Base-by-base conservation (phyloP, 2,797 vertebrate genomes). In the Dipus sagitta region DNA sequence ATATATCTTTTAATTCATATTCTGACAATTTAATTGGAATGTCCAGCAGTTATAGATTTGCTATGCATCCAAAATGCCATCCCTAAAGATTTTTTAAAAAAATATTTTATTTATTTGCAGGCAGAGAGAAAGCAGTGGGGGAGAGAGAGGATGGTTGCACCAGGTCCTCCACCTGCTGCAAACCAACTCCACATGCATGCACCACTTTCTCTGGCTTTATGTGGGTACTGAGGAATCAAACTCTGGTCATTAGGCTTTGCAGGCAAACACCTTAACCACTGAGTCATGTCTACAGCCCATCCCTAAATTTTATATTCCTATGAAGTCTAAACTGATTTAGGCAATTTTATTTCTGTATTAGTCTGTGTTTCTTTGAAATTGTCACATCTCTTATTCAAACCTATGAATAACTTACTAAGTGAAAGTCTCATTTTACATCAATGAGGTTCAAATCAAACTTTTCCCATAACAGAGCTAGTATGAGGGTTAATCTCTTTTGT, bases 21-120 rank as follows among this genome's bases (percentile, higher is more conserved):
- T 30, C 23, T 94, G 30, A 28, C 58, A 88, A 15, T 74, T 81
- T 76, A 58, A 34, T 54, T 65, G 30, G 13, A 75, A 68, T 94
- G 81, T 94, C 54, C 89, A 82, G 14, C 32, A 47, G 83, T 88
- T 94, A 79, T 30, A 11, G 32, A 94, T 76, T 34, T 90, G 47
- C 10, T 58, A 75, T 71, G 54, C 11, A 82, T 4, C 18, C 54
- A 68, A 82, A 92, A 23, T 54, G 2, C 21, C 71, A 71, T 67
- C 81, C 30, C 32, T 47, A 47, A 47, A 47, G 6, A 47, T 47
- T 47, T 47, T 47, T 47, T 47, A 47, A 47, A 42, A 42, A 42
- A 42, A 47, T 47, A 47, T 47, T 47, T 47, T 47, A 47, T 47
- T 47, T 47, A 47, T 47, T 47, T 47, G 9, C 42, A 47, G 9